These are phyloP conservation scores for Elymnias hypermnestra DNA, from an alignment of 1,140 invertebrate species.

Conservation along the genomic window DNA sequence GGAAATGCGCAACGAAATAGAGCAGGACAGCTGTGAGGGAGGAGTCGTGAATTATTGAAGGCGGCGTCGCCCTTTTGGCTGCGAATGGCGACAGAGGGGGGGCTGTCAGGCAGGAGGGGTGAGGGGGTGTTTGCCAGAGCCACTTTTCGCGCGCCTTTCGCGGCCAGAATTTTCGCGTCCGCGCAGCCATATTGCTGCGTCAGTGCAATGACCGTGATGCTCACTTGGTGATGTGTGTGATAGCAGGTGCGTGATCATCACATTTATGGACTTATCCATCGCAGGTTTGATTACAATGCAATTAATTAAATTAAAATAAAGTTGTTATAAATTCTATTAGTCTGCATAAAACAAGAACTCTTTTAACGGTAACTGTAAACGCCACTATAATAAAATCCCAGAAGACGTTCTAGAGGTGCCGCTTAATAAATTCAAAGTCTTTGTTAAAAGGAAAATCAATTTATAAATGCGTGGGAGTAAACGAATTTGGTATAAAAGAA, in stretches of 20 bases:
- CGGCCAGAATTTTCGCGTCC: constrained; percentile 54
- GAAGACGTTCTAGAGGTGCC: too few relatives aligned
- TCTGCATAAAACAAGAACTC: too few relatives aligned
- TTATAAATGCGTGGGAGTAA: too few relatives aligned
- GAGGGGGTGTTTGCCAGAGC: constrained; percentile 32
- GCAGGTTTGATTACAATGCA: not conserved
- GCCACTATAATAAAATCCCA: too few relatives aligned
- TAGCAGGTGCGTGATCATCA: constrained; percentile 20
- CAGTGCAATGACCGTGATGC: constrained; percentile 39
- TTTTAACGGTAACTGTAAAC: too few relatives aligned
- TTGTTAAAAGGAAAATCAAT: too few relatives aligned
- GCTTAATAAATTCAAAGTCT: too few relatives aligned
- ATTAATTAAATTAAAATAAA: not conserved
- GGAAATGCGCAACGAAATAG: constrained; percentile 56
- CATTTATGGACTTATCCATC: not conserved
- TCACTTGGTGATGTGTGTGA: constrained; percentile 34
- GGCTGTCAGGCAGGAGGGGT: constrained; percentile 3
- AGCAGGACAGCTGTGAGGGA: constrained; percentile 19
- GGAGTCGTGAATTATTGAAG: constrained; percentile 57
- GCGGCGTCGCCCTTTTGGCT: constrained; percentile 56
- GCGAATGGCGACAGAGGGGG: constrained; percentile 32
- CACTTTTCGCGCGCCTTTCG: constrained; percentile 56
- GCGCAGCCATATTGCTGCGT: constrained; percentile 35
- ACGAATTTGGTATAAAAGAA: too few relatives aligned
- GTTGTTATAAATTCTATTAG: too few relatives aligned